Conservation (phyloP, 2,113 vertebrate species). For the Jaculus jaculus region DNA sequence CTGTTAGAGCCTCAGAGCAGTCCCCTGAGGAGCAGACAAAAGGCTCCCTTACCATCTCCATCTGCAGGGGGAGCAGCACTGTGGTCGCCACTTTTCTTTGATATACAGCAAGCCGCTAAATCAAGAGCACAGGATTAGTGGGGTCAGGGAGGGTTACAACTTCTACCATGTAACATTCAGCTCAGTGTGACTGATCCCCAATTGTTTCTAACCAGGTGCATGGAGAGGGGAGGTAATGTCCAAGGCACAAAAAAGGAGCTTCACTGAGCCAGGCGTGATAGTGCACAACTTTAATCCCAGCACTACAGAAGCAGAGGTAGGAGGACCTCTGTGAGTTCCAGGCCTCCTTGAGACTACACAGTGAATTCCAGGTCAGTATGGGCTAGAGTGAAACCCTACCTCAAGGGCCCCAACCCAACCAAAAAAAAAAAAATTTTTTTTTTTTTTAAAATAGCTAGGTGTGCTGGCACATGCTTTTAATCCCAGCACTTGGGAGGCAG, state of each 20-base stretch:
- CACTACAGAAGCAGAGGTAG: no score
- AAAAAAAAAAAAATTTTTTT: no score
- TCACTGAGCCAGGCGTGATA: neutral
- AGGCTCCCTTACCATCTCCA: constrained; percentile 88
- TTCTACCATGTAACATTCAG: no score
- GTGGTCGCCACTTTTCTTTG: constrained; percentile 90
- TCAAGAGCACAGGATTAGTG: constrained; percentile 69
- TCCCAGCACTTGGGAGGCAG: no score
- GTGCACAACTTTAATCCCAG: no score
- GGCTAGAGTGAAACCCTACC: no score
- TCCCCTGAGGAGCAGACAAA: neutral
- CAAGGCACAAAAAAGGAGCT: neutral
- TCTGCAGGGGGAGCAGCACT: constrained; percentile 88
- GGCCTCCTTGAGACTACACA: no score
- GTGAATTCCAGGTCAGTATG: no score
- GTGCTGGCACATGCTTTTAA: no score
- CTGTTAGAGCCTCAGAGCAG: neutral
- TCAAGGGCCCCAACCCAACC: no score
- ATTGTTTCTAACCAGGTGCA: neutral
- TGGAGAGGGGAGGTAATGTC: neutral
- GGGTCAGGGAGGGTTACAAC: neutral
- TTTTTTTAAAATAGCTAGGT: no score
- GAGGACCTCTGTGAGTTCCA: no score
- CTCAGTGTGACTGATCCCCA: neutral
- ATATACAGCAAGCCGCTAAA: constrained; percentile 92